These are phyloP conservation scores for Mohoua ochrocephala DNA, from an alignment of 2,113 vertebrate species.

Conservation along the genomic window DNA sequence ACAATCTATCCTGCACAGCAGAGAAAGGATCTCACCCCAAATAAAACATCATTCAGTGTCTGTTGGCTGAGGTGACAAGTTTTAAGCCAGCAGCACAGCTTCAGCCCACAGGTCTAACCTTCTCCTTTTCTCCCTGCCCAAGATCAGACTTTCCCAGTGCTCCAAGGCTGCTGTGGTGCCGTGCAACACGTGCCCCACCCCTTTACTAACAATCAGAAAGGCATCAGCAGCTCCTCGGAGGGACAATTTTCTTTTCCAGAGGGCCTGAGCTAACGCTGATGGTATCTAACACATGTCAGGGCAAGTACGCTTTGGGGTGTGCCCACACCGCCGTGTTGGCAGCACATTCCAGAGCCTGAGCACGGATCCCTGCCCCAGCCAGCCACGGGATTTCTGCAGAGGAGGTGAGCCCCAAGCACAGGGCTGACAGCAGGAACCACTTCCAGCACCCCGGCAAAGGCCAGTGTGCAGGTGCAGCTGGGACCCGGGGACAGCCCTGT, in stretches of 20 bases:
- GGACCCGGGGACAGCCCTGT: background rate
- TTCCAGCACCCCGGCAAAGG: background rate
- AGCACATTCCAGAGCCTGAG: background rate
- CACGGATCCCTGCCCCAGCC: background rate
- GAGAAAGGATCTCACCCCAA: background rate
- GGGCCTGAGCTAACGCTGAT: background rate
- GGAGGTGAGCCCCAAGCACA: background rate
- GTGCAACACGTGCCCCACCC: background rate
- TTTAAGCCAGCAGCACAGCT: background rate
- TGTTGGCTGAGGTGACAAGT: background rate
- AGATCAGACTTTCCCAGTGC: background rate
- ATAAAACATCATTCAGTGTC: background rate
- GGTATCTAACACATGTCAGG: background rate
- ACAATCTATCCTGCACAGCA: background rate
- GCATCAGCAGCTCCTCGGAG: background rate
- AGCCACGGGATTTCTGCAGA: background rate
- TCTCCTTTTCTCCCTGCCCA: background rate
- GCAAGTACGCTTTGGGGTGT: background rate
- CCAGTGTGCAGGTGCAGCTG: background rate
- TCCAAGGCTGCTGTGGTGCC: background rate
- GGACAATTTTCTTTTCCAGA: background rate
- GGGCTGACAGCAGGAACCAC: background rate
- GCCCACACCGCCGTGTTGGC: accelerated
- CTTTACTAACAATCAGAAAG: background rate
- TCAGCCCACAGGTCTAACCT: background rate